Evolutionary conservation across 2,113 vertebrate species (phyloP), one percentile per base, ranked within the genome.

Genomic region (Silurus asotus): DNA sequence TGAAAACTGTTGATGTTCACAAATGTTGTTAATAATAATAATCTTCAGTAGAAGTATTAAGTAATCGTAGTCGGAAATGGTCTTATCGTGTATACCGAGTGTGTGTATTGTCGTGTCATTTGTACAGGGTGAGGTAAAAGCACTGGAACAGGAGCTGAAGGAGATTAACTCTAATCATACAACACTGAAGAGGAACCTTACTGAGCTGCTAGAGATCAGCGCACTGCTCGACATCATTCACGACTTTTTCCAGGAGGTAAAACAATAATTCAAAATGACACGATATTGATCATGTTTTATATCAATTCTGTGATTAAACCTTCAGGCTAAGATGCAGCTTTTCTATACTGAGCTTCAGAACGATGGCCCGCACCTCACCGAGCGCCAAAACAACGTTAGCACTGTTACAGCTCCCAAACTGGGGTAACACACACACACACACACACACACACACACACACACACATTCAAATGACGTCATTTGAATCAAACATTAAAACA

Each of bases 221-320:
- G 89, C 90, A 67, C 86, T 93, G 49, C 89, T 93, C 53, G 88
- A 86, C 74, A 87, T 91, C 87, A 86, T 90, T 23, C 89, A 90
- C 7, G 86, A 91, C 74, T 91, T 93, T 86, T 93, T 92, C 87
- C 89, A 93, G 64, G 90, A 93, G 90, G 91, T 91, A 45, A 72
- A 58, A 14, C 51, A 70, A 17, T 0, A 45, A 15, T 10, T 11
- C 9, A 5, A 74, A 51, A 51, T 74, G 0, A 23, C 49, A 23
- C 23, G 48, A 11, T 9, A 51, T 19, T 37, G 37, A 19, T 0
- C 15, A 4, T 23, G 4, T 8, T 37, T 28, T 2, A 69, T 19
- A 11, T 55, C 25, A 55, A 6, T 53, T 25, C 10, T 55, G 49
- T 75, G 9, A 75, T 76, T 55, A 76, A 76, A 76, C 78, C 49